These are phyloP conservation scores for Calvadosia cruxmelitensis DNA, from an alignment of 30 jellyfish, hydroid and myxozoan genomes.

Conservation along the genomic window DNA sequence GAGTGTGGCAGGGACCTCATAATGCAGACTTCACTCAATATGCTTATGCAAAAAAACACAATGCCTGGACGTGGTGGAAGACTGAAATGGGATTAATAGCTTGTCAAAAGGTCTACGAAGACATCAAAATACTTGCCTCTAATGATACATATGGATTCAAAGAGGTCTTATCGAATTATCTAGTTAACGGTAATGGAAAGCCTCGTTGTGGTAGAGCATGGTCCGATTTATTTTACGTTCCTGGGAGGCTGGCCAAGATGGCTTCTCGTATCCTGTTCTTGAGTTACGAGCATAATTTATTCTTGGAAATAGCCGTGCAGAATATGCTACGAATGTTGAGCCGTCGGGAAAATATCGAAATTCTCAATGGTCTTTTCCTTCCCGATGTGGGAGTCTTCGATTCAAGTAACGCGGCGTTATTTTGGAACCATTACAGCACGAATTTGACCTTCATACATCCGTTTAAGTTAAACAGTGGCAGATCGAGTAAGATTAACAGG, in stretches of 20 bases:
- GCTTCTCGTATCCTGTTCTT: conserved; percentile 19
- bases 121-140: conserved; percentile 18
- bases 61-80: conserved; percentile 90
- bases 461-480: conserved; percentile 43
- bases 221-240: conserved; percentile 90
- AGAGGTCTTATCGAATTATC: conserved; percentile 15
- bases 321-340: conserved; percentile 51
- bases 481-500: not conserved
- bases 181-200: conserved; percentile 63
- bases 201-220: conserved; percentile 99
- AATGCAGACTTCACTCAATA: conserved; percentile 61
- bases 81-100: conserved; percentile 60
- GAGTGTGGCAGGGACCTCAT: conserved; percentile 92
- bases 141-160: conserved; percentile 2
- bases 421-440: conserved; percentile 64
- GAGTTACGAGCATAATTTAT: conserved; percentile 20
- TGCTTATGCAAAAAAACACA: conserved; percentile 45
- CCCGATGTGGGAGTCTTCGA: conserved; percentile 63
- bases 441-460: conserved; percentile 75
- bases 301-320: conserved; percentile 66
- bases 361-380: conserved; percentile 52
- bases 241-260: conserved; percentile 43
- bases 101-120: conserved; percentile 37
- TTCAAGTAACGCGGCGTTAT: conserved; percentile 40
- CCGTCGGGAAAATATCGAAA: conserved; percentile 25